Evolutionary conservation across 1,140 invertebrate species (phyloP).

Genomic region (Scaptomyza graminum): DNA sequence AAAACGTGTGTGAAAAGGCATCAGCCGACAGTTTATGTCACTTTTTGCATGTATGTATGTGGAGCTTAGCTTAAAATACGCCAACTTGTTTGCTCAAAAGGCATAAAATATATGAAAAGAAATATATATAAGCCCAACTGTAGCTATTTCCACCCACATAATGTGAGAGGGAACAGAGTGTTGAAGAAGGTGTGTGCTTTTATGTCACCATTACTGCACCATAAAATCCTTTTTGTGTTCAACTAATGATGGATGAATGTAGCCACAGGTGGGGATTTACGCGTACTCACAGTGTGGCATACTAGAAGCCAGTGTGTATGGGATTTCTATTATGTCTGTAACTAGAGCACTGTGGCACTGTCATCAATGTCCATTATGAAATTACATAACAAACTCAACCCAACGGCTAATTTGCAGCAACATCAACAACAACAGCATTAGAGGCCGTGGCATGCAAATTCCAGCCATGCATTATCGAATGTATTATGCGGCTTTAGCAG

Average conservation of each 20-base stretch:
- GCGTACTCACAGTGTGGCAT: neutral
- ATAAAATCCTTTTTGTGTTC: constrained; percentile 82
- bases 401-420: constrained; percentile 20
- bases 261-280: constrained; percentile 54
- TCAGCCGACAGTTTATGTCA: constrained; percentile 67
- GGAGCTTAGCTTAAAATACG: constrained; percentile 75
- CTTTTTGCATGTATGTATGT: constrained; percentile 7
- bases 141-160: neutral
- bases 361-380: constrained; percentile 34
- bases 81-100: constrained; percentile 80
- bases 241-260: constrained; percentile 81
- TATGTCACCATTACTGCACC: constrained; percentile 76
- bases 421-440: neutral
- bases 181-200: constrained; percentile 35
- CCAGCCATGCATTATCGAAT: constrained; percentile 12
- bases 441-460: neutral
- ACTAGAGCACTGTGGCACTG: constrained; percentile 19
- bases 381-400: constrained; percentile 25
- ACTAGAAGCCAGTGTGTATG: neutral
- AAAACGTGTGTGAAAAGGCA: constrained; percentile 53
- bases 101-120: constrained; percentile 74
- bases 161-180: neutral
- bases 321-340: constrained; percentile 26
- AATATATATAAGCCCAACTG: constrained; percentile 17
- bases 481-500: constrained; percentile 30